Evolutionary conservation across 2,797 vertebrate genomes (phyloP).

Genomic region (Thalassophryne amazonica): DNA sequence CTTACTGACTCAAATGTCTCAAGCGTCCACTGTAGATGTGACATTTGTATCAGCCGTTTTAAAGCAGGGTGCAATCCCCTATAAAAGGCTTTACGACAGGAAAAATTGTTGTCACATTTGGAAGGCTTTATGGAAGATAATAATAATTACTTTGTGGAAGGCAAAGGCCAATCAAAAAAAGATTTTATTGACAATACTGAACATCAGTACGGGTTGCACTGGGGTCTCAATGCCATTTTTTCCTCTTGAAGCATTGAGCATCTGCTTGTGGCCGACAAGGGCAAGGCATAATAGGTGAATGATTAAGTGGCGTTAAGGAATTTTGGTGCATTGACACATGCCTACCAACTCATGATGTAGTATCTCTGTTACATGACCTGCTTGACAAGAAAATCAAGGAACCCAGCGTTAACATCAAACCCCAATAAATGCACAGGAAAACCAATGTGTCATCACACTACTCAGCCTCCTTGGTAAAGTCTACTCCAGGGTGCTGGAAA

Average conservation of each 20-base stretch:
- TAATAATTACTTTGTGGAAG: constrained; percentile 12
- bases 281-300: too few relatives aligned
- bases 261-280: too few relatives aligned
- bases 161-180: constrained; percentile 22
- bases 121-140: constrained; percentile 1
- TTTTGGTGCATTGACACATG: too few relatives aligned
- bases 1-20: neutral
- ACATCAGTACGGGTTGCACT: neutral
- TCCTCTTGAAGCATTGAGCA: neutral
- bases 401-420: too few relatives aligned
- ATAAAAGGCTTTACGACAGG: constrained; percentile 20
- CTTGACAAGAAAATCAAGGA: too few relatives aligned
- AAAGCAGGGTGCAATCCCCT: constrained; percentile 3
- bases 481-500: too few relatives aligned
- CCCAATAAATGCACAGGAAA: too few relatives aligned
- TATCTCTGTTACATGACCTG: too few relatives aligned
- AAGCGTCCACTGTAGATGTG: neutral
- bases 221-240: neutral
- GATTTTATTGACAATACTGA: constrained; percentile 18
- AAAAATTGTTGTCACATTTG: constrained; percentile 5
- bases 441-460: too few relatives aligned
- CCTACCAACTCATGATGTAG: too few relatives aligned
- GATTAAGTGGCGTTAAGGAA: too few relatives aligned
- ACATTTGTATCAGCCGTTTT: neutral
- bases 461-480: too few relatives aligned